Base-by-base conservation (phyloP, 2,888 invertebrate species). In the Xestia rhomboidea region DNA sequence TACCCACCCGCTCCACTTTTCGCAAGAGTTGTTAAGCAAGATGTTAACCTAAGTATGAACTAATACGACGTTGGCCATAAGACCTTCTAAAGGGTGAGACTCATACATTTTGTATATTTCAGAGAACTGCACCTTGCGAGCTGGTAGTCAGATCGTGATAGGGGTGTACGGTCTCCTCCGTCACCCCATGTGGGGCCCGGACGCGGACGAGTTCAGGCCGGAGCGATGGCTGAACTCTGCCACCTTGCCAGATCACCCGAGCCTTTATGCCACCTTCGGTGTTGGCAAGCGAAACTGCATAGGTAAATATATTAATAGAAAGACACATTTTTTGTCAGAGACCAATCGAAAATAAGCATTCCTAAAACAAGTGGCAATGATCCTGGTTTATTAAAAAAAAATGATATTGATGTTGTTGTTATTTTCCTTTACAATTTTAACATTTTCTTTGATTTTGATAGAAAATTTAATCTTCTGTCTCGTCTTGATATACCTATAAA, bases 181-280 rank as follows among this genome's bases (percentile, higher is more conserved):
- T 10, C 90, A 93, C 44, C 91, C 93, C 0, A 86, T 91, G 57
- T 94, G 94, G 94, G 94, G 94, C 2, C 68, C 89, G 0, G 93
- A 94, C 68, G 92, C 84, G 0, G 84, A 93, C 18, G 81, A 91
- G 75, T 94, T 94, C 84, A 91, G 85, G 24, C 94, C 94, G 0
- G 93, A 94, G 68, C 85, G 94, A 18, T 94, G 94, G 94, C 79
- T 94, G 15, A 86, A 92, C 67, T 88, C 91, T 0, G 78, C 87
- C 8, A 86, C 79, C 0, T 74, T 93, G 68, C 93, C 93, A 0
- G 86, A 89, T 11, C 91, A 89, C 67, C 89, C 91, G 0, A 91
- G 89, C 54, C 89, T 91, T 0, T 92, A 91, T 34, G 91, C 91
- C 0, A 88, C 86, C 0, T 94, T 94, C 71, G 92, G 93, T 70